These are phyloP conservation scores for Melanotaenia maccullochi DNA, from an alignment of 2,797 vertebrate species.

Conservation along the genomic window DNA sequence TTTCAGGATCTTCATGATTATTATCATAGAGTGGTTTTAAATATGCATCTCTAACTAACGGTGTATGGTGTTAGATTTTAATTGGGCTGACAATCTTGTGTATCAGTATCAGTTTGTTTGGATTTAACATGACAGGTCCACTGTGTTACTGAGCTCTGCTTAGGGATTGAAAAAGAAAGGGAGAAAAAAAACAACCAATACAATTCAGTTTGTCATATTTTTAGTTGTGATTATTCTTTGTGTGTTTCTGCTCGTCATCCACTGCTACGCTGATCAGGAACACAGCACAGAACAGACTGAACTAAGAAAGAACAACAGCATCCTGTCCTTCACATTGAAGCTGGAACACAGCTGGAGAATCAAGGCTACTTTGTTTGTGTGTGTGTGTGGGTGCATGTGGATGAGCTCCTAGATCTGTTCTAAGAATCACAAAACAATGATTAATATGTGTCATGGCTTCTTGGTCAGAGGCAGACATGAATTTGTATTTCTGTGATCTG, in stretches of 20 bases:
- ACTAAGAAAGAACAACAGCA: slow-evolving; percentile 18
- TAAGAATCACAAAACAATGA: slow-evolving; percentile 5
- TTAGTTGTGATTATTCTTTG: slow-evolving; percentile 2
- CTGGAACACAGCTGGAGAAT: slow-evolving; percentile 48
- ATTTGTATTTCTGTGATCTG: neutral
- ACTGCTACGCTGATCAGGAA: slow-evolving; percentile 25
- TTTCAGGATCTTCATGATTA: neutral
- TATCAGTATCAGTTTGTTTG: neutral
- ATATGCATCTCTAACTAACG: neutral
- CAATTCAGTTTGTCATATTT: slow-evolving; percentile 6
- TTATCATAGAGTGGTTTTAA: neutral
- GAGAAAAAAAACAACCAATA: neutral
- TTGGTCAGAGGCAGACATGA: slow-evolving; percentile 8
- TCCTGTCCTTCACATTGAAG: slow-evolving; percentile 14
- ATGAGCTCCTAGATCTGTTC: slow-evolving; percentile 32
- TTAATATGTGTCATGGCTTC: slow-evolving; percentile 31
- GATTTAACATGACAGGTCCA: neutral
- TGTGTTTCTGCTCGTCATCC: slow-evolving; percentile 66
- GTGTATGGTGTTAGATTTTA: neutral
- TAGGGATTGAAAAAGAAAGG: neutral
- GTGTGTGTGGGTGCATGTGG: neutral
- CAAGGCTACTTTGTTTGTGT: neutral
- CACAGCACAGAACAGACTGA: slow-evolving; percentile 8
- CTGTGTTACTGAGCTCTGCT: slow-evolving; percentile 10
- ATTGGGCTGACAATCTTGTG: neutral